Conservation (phyloP, 2,113 vertebrate species). For the Rhipidura dahli region DNA sequence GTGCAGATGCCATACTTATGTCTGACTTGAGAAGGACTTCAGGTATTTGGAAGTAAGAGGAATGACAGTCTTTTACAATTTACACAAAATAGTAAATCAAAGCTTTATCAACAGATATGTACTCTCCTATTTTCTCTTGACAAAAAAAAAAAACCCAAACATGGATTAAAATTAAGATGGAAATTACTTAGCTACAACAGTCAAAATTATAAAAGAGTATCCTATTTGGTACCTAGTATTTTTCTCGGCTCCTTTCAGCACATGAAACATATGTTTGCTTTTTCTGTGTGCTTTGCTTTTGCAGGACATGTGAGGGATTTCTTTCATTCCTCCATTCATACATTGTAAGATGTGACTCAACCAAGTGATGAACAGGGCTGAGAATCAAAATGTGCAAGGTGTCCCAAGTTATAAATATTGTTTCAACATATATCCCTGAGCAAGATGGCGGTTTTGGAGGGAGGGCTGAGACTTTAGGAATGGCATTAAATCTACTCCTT, state of each 20-base stretch:
- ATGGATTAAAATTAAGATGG: background rate
- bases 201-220: background rate
- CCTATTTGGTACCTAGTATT: background rate
- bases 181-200: background rate
- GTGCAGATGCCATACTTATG: background rate
- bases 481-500: background rate
- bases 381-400: slow-evolving; percentile 4
- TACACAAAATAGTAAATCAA: background rate
- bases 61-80: background rate
- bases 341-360: background rate
- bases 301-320: background rate
- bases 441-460: slow-evolving; percentile 15
- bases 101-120: slow-evolving; percentile 13
- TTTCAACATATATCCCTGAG: background rate
- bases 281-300: background rate
- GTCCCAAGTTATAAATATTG: background rate
- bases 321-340: background rate
- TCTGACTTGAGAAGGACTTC: background rate
- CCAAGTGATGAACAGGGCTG: background rate
- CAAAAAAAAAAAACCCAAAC: background rate
- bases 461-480: background rate
- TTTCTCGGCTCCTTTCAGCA: background rate
- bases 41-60: background rate
- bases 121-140: background rate
- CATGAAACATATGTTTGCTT: background rate